Evolutionary conservation across 1,140 invertebrate genomes (phyloP).

Genomic region (Drosophila teissieri): DNA sequence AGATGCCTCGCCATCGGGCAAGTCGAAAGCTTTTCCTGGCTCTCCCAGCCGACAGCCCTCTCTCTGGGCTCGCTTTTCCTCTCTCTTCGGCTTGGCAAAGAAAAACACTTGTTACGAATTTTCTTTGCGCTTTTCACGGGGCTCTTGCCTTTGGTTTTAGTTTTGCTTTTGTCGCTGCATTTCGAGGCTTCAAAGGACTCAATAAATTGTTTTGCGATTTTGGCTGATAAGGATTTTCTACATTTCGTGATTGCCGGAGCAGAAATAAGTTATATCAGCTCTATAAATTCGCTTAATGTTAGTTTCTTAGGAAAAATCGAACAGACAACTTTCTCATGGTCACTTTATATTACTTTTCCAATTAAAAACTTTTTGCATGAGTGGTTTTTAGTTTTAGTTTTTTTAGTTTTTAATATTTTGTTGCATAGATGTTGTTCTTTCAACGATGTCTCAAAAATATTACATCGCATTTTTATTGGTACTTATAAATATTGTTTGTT

Average conservation of each 20-base stretch:
- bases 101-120: conserved; percentile 79
- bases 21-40: conserved; percentile 44
- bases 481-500: not conserved
- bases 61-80: conserved; percentile 30
- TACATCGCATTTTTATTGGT: not conserved
- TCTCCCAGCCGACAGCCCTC: conserved; percentile 48
- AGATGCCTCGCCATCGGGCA: conserved; percentile 34
- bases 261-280: conserved; percentile 26
- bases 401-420: too few relatives aligned
- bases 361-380: not conserved
- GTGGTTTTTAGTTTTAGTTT: too few relatives aligned
- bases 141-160: conserved; percentile 20
- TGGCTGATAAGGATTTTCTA: conserved; percentile 39
- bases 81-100: conserved; percentile 34
- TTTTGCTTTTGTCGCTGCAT: conserved; percentile 46
- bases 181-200: conserved; percentile 50
- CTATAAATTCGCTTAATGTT: conserved; percentile 17
- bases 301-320: conserved; percentile 4
- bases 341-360: not conserved
- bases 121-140: conserved; percentile 42
- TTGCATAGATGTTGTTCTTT: too few relatives aligned
- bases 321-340: not conserved
- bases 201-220: conserved; percentile 61
- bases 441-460: too few relatives aligned
- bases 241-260: conserved; percentile 23